A percentile compares a stretch with the other conserved stretches of the same genome.
These are phyloP conservation scores for Tetranychus urticae DNA, from an alignment of 1,140 invertebrate genomes.

Conservation along the genomic window DNA sequence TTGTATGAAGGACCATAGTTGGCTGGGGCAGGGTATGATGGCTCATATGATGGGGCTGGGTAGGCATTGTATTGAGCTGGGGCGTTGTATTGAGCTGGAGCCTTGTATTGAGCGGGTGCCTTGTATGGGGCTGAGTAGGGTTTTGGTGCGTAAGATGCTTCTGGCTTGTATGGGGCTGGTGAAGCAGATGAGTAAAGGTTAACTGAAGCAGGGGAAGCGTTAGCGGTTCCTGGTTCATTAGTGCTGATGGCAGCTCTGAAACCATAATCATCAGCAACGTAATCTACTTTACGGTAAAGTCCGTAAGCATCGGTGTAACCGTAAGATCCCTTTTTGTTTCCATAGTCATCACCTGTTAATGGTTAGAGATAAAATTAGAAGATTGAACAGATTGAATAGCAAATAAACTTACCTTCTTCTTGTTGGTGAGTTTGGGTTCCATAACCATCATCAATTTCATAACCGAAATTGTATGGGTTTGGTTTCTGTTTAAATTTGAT, in stretches of 20 bases:
- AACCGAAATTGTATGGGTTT: slow-evolving; percentile 11
- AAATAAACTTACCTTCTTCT: slow-evolving; percentile 7
- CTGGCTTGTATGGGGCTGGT: slow-evolving; percentile 9
- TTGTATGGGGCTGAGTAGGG: slow-evolving; percentile 8
- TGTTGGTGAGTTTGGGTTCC: slow-evolving; percentile 10
- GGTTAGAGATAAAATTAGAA: too few species aligned
- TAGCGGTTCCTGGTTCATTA: slow-evolving; percentile 15
- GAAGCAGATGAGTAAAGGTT: neutral
- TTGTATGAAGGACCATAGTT: too few species aligned
- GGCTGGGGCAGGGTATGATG: too few species aligned
- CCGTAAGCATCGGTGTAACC: slow-evolving; percentile 16
- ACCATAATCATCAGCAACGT: slow-evolving; percentile 13
- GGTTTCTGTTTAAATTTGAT: neutral
- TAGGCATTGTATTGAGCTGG: neutral
- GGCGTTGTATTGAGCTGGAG: slow-evolving; percentile 2
- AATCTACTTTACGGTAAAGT: slow-evolving; percentile 14
- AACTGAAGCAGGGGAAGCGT: slow-evolving; percentile 11
- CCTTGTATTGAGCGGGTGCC: neutral
- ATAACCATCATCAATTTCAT: slow-evolving; percentile 12
- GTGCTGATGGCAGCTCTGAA: slow-evolving; percentile 12
- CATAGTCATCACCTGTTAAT: slow-evolving; percentile 10
- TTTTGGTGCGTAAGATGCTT: slow-evolving; percentile 3
- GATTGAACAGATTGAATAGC: too few species aligned
- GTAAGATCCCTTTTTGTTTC: slow-evolving; percentile 14
- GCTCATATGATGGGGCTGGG: neutral